Evolutionary conservation across 1,140 invertebrate species (phyloP).

Genomic region (Bombyx mandarina): DNA sequence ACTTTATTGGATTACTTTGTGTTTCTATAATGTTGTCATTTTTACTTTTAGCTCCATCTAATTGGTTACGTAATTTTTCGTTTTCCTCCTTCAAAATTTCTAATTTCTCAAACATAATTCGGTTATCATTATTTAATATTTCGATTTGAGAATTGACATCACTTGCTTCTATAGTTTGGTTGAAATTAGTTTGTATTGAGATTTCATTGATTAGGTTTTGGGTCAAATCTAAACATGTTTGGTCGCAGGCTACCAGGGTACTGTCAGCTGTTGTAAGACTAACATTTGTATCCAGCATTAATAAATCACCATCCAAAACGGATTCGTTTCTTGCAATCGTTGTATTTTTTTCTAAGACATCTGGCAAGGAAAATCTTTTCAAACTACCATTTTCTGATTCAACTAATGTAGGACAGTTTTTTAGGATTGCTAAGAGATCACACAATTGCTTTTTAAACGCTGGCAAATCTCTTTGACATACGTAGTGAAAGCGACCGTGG

Average conservation of each 20-base stretch:
- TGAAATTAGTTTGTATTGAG: slow-evolving; percentile 33
- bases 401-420: slow-evolving; percentile 22
- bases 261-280: slow-evolving; percentile 47
- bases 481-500: slow-evolving; percentile 43
- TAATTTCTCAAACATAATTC: slow-evolving; percentile 19
- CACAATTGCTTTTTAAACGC: slow-evolving; percentile 45
- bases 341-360: slow-evolving; percentile 33
- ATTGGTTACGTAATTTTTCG: slow-evolving; percentile 21
- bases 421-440: slow-evolving; percentile 38
- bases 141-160: slow-evolving; percentile 2
- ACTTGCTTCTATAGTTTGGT: slow-evolving; percentile 14
- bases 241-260: slow-evolving; percentile 40
- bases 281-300: slow-evolving; percentile 60
- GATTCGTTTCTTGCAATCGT: slow-evolving; percentile 45
- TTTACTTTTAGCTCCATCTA: slow-evolving; percentile 12
- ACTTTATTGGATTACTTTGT: neutral
- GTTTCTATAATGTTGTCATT: slow-evolving; percentile 1
- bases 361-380: slow-evolving; percentile 42
- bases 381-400: slow-evolving; percentile 28
- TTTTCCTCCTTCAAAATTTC: slow-evolving; percentile 41
- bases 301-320: slow-evolving; percentile 50
- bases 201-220: slow-evolving; percentile 35
- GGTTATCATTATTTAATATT: slow-evolving; percentile 10
- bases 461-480: slow-evolving; percentile 57
- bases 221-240: slow-evolving; percentile 47